These are phyloP conservation scores for Endomychus coccineus DNA, from an alignment of 2,888 invertebrate species.

Conservation along the genomic window DNA sequence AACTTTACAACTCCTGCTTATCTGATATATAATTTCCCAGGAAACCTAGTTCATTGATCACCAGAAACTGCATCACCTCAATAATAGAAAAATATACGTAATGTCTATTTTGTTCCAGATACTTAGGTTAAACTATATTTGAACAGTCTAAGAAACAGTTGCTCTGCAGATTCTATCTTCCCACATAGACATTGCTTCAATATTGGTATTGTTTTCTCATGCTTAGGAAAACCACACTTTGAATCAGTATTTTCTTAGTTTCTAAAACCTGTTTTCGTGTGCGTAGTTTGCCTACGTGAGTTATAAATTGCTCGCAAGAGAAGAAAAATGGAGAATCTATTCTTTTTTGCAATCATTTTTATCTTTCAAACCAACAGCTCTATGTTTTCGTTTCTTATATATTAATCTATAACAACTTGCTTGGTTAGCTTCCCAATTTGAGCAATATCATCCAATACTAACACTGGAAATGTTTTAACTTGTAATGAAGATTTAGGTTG, in stretches of 20 bases:
- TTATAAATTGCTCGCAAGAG: too few species aligned
- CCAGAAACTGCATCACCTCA: conserved; percentile 12
- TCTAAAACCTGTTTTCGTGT: conserved; percentile 11
- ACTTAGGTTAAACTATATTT: conserved; percentile 10
- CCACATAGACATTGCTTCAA: conserved; percentile 13
- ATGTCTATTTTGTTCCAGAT: conserved; percentile 15
- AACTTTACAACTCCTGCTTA: conserved; percentile 7
- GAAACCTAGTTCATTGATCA: conserved; percentile 11
- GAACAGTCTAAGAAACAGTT: conserved; percentile 4
- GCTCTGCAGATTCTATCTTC: conserved; percentile 9
- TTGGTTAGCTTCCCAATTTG: too few species aligned
- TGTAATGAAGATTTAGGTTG: too few species aligned
- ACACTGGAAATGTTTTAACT: too few species aligned
- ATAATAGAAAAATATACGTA: conserved; percentile 15
- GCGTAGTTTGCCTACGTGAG: too few species aligned
- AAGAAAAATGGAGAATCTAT: too few species aligned
- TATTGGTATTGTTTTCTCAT: conserved; percentile 12
- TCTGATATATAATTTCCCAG: conserved; percentile 12
- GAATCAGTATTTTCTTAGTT: conserved; percentile 13
- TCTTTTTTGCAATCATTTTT: too few species aligned
- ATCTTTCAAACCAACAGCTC: too few species aligned
- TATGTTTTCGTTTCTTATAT: too few species aligned
- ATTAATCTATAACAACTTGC: too few species aligned
- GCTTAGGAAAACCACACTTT: conserved; percentile 12
- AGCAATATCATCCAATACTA: too few species aligned